Percentiles rank a stretch among this genome's conserved stretches.
Conservation (phyloP, 2,113 vertebrate species). For the Pseudorectes ferrugineus region DNA sequence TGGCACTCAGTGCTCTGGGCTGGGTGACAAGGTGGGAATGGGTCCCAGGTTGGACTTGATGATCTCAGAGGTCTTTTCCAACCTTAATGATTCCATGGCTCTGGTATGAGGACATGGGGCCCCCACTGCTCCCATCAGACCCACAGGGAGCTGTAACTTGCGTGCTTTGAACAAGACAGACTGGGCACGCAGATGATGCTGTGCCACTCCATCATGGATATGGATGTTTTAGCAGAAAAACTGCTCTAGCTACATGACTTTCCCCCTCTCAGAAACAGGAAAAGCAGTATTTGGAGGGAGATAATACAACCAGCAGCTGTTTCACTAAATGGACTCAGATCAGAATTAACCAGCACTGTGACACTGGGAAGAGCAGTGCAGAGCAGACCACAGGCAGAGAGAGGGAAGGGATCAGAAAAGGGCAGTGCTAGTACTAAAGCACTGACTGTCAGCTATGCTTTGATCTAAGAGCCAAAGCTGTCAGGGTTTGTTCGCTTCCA, state of each 20-base stretch:
- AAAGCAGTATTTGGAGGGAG: neutral
- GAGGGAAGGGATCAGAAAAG: neutral
- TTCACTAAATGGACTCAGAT: neutral
- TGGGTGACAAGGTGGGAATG: neutral
- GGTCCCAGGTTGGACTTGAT: neutral
- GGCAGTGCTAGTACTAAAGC: neutral
- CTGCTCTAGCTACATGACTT: neutral
- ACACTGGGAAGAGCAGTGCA: neutral
- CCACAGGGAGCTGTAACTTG: neutral
- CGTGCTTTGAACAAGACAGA: neutral
- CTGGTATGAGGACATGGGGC: neutral
- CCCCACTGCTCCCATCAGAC: neutral
- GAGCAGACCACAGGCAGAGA: neutral
- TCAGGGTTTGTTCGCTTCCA: neutral
- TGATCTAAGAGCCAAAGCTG: constrained; percentile 26
- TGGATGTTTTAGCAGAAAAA: neutral
- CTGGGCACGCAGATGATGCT: neutral
- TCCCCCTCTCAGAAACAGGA: neutral
- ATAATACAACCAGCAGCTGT: neutral
- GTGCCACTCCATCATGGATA: neutral
- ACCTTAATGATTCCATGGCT: neutral
- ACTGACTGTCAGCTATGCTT: neutral
- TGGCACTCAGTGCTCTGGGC: neutral
- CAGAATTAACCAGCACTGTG: neutral
- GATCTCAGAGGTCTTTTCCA: neutral